Base-by-base conservation (phyloP, 2,113 vertebrate species). In the Ptilorrhoa leucosticta region DNA sequence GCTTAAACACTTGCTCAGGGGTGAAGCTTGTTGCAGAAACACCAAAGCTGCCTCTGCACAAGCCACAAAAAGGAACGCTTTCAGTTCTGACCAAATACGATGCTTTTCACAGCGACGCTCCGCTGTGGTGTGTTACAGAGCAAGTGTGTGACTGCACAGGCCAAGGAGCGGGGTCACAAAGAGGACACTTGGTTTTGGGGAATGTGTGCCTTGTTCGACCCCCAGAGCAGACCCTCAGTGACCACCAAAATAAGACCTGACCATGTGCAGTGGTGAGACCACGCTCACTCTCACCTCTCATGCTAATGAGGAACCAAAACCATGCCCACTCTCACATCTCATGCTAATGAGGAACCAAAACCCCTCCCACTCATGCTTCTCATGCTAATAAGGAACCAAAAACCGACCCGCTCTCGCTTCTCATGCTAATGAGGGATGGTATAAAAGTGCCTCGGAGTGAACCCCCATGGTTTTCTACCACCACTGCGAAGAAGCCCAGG, bases 381-480 rank as follows among this genome's bases (percentile, higher is more conserved):
- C 39, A 5, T 23, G 18, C 19, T 47, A n/a, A 21, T 20, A 9
- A 71, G 31, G 35, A 48, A 5, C 24, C 30, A 35, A 11, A 65
- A 72, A 9, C 42, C n/a, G n/a, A n/a, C n/a, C n/a, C n/a, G n/a
- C n/a, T n/a, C n/a, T n/a, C n/a, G n/a, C 24, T 12, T 58, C 11
- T 50, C 21, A 2, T 58, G 44, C 26, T 57, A 2, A 10, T 18
- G 9, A 44, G 8, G 13, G 30, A 16, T 31, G 45, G 14, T 47
- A 23, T 54, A 27, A 53, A 53, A 53, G 44, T 22, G 26, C 8
- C 68, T 39, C 4, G 9, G 28, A 35, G 61, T 31, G 53, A 83
- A 0, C 17, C 17, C 17, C 4, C 3, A 1, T 19, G 54, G 53
- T 47, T 27, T 68, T 24, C 30, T 30, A 0, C 17, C 24, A 15